A percentile compares a stretch with the other conserved stretches of the same genome.
Evolutionary conservation across 2,113 vertebrate species (phyloP).

Genomic region (Istiophorus platypterus): DNA sequence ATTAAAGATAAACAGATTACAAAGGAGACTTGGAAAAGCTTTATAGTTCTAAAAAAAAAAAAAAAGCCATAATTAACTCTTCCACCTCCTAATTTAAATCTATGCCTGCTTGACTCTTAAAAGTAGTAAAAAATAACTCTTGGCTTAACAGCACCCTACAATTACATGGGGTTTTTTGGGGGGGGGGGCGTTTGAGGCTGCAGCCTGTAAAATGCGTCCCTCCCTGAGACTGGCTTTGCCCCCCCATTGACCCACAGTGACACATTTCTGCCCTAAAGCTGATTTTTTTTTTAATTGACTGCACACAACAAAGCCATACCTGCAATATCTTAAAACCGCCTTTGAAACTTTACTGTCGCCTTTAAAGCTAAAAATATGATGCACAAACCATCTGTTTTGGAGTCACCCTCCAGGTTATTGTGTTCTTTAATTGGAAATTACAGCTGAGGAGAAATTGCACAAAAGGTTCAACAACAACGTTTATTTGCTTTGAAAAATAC

Average conservation of each 20-base stretch:
- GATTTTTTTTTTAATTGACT: constrained; percentile 11
- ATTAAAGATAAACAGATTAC: constrained; percentile 2
- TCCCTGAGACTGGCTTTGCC: constrained; percentile 34
- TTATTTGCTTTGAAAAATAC: constrained; percentile 44
- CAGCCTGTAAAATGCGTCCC: constrained; percentile 39
- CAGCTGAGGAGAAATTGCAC: not conserved
- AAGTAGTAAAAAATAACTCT: constrained; percentile 74
- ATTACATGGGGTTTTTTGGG: constrained; percentile 74
- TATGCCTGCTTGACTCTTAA: constrained; percentile 62
- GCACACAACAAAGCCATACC: constrained; percentile 6
- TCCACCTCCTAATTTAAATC: constrained; percentile 50
- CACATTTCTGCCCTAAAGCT: not conserved
- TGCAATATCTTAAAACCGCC: not conserved
- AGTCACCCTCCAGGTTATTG: not conserved
- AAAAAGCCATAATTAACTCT: constrained; percentile 62
- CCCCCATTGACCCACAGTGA: constrained; percentile 36
- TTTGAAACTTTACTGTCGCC: not conserved
- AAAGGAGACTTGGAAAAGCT: not conserved
- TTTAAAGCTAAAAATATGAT: not conserved
- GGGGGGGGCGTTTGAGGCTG: constrained; percentile 62
- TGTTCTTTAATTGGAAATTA: not conserved
- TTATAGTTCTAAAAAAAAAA: constrained; percentile 3
- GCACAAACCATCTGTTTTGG: not conserved
- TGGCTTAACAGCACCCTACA: constrained; percentile 70
- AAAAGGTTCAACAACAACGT: constrained; percentile 2